phyloP scores from a whole-genome alignment of 2,888 invertebrate genomes.

The Cantharis flavilabris region DNA sequence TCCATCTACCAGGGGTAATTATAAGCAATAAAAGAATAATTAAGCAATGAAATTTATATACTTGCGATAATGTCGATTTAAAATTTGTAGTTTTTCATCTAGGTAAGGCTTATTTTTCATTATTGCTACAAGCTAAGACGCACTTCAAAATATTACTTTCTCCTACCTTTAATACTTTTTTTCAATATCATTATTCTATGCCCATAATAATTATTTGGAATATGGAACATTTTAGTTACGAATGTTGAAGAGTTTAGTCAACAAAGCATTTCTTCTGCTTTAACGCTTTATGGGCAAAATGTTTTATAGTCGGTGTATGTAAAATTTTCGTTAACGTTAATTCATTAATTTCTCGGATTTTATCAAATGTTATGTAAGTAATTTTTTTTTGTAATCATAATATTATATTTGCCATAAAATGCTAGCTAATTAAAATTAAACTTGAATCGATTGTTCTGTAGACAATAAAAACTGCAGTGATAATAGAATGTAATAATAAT shows the following conservation, averaged over 20 bases:
- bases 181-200: constrained; percentile 8
- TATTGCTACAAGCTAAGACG: background rate
- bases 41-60: background rate
- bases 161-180: constrained; percentile 18
- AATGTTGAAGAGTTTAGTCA: constrained; percentile 6
- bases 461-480: background rate
- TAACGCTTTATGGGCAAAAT: background rate
- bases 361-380: constrained; percentile 3
- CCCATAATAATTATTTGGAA: constrained; percentile 11
- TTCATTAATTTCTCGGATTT: constrained; percentile 1
- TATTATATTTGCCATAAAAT: background rate
- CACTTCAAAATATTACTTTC: constrained; percentile 16
- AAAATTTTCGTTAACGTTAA: background rate
- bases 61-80: background rate
- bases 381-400: background rate
- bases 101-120: too few relatives aligned
- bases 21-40: background rate
- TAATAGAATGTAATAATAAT: background rate
- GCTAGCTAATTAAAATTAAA: background rate
- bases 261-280: background rate
- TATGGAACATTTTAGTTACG: constrained; percentile 8
- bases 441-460: background rate
- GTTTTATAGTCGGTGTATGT: background rate
- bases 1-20: background rate
- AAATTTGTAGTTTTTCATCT: background rate